A percentile compares a stretch with the other conserved stretches of the same genome.
Conservation (phyloP, 2,888 invertebrate genomes). For the Tipula vernalis region DNA sequence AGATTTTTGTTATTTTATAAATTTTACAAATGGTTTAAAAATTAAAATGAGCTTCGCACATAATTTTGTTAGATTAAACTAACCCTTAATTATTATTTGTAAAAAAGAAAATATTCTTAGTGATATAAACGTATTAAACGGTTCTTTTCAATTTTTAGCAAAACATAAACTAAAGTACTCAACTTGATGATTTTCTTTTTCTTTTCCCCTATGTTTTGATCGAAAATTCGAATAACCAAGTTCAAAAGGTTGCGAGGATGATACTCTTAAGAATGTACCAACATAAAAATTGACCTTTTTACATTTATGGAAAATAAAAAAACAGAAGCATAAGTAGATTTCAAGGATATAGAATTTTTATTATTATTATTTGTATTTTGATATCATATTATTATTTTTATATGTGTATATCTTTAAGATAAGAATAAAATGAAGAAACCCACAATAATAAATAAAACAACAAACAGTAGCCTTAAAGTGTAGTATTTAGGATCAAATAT, state of each 20-base stretch:
- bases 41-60: no score
- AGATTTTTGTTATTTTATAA: no score
- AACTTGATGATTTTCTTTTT: neutral
- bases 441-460: neutral
- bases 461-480: neutral
- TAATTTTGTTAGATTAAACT: no score
- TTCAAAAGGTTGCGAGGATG: neutral
- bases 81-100: no score
- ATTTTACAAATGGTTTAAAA: no score
- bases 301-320: neutral
- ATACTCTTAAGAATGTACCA: neutral
- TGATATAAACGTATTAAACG: no score
- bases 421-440: neutral
- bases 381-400: neutral
- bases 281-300: slow-evolving; percentile 1
- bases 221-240: neutral
- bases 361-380: neutral
- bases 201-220: neutral
- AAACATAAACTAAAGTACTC: neutral
- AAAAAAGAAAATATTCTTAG: no score
- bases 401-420: neutral
- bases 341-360: neutral
- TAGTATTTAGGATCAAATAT: neutral
- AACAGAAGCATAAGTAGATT: neutral
- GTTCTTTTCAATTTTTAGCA: no score